Evolutionary conservation across 2,888 invertebrate species (phyloP), one percentile per base, ranked within the genome.

Genomic region (Acleris literana): DNA sequence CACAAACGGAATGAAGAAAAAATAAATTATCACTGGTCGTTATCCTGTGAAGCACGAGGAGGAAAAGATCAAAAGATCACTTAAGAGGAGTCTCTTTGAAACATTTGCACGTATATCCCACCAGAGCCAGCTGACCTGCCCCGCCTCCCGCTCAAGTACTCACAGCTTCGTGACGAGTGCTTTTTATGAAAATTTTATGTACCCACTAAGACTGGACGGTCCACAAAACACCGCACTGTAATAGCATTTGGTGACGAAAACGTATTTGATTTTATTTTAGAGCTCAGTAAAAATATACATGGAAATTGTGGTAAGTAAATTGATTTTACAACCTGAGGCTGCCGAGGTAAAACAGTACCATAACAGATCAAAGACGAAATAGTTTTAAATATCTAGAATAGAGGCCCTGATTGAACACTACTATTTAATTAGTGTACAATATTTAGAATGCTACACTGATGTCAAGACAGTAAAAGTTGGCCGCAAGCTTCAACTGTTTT

Each of bases 61-160:
- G 58, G 67, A 49, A 56, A 68, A 76, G 76, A 79, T 78, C 79
- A 79, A 79, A 78, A 75, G 77, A 75, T 70, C 77, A 76, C 76
- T 78, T 74, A 70, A 70, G 53, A 68, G 71, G 70, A 75, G 77
- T 75, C 73, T 75, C 76, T 78, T 78, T 72, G 73, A 74, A 70
- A 75, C 74, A 69, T 73, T 74, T 71, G 61, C 69, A 68, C 70
- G 64, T 73, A 68, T 64, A 70, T 66, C 71, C 68, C 68, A 56
- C 71, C 67, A 68, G 67, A 68, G 65, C 66, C 68, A 68, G 69
- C 64, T 72, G 74, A 70, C 64, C 69, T 69, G 67, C 68, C 63
- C 49, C 60, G 56, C 61, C 63, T 48, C 61, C 61, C 57, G 48
- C 49, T 62, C 44, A 22, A 57, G 52, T 57, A 52, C 61, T 48